These are phyloP conservation scores for Microtus montanus DNA, from an alignment of 2,113 vertebrate species.

Conservation along the genomic window DNA sequence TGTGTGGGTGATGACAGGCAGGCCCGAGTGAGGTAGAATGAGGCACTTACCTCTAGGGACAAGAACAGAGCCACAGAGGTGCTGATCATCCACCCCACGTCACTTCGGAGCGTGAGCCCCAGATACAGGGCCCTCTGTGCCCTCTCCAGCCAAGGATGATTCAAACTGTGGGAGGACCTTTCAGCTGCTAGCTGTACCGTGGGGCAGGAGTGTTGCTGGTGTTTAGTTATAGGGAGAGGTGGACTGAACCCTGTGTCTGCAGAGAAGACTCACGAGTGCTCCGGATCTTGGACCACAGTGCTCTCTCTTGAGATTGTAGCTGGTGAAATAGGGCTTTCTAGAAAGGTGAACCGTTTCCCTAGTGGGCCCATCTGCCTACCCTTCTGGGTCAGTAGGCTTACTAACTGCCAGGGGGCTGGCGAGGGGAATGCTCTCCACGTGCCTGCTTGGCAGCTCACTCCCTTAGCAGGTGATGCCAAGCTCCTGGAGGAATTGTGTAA, in stretches of 20 bases:
- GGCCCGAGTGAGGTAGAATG: not conserved
- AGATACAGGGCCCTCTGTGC: not conserved
- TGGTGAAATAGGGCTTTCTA: not conserved
- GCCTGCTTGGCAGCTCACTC: not conserved
- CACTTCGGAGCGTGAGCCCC: rapidly evolving
- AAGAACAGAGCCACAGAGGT: not conserved
- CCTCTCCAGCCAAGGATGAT: not conserved
- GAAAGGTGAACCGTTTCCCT: not conserved
- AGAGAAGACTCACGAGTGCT: not conserved
- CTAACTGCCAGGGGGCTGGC: not conserved
- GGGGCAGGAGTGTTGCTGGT: not conserved
- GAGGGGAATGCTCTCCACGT: not conserved
- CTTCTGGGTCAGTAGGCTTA: not conserved
- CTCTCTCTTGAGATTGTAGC: not conserved
- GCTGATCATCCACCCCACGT: rapidly evolving
- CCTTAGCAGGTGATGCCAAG: not conserved
- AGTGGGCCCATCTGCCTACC: not conserved
- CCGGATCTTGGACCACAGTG: not conserved
- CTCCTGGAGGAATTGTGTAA: slow-evolving; percentile 40
- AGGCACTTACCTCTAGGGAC: not conserved
- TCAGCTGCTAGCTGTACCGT: not conserved
- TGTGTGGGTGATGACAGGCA: not conserved
- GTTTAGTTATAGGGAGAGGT: too few species aligned
- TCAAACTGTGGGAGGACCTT: not conserved
- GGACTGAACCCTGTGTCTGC: not conserved